phyloP scores from a whole-genome alignment of 2,888 invertebrate species.

The Drosophila gaucha region DNA sequence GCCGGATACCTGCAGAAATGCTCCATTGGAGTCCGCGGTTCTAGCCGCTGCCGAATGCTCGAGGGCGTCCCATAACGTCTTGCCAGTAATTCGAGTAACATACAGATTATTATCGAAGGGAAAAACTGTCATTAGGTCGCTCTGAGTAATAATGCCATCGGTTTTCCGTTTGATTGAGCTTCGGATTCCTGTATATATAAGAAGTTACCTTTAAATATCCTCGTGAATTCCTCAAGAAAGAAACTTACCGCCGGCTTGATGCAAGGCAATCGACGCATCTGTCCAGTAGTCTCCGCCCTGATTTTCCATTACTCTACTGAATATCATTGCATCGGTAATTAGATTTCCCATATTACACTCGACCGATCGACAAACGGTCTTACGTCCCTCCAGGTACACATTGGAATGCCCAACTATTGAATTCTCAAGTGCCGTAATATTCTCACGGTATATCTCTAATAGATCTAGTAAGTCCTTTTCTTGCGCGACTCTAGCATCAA shows the following conservation, averaged over 20 bases:
- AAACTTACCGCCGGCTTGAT: slow-evolving; percentile 90
- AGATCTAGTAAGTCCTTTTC: slow-evolving; percentile 88
- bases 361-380: slow-evolving; percentile 87
- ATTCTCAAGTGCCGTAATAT: slow-evolving; percentile 86
- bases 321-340: slow-evolving; percentile 90
- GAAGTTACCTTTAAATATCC: too few species aligned
- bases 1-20: slow-evolving; percentile 94
- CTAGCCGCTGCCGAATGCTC: slow-evolving; percentile 88
- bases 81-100: slow-evolving; percentile 88
- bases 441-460: slow-evolving; percentile 87
- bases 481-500: slow-evolving; percentile 88
- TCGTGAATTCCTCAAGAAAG: too few species aligned
- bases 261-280: slow-evolving; percentile 90
- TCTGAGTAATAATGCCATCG: slow-evolving; percentile 88
- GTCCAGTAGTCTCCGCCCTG: slow-evolving; percentile 88
- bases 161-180: slow-evolving; percentile 87
- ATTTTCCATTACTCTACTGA: slow-evolving; percentile 85
- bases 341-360: slow-evolving; percentile 96
- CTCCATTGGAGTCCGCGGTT: slow-evolving; percentile 87
- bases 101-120: slow-evolving; percentile 91
- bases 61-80: slow-evolving; percentile 87
- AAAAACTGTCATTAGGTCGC: slow-evolving; percentile 89
- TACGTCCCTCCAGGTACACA: slow-evolving; percentile 89
- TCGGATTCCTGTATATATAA: slow-evolving; percentile 89
- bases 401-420: slow-evolving; percentile 88